These are phyloP conservation scores for Tipula confusa DNA, from an alignment of 2,888 invertebrate species.

Conservation along the genomic window DNA sequence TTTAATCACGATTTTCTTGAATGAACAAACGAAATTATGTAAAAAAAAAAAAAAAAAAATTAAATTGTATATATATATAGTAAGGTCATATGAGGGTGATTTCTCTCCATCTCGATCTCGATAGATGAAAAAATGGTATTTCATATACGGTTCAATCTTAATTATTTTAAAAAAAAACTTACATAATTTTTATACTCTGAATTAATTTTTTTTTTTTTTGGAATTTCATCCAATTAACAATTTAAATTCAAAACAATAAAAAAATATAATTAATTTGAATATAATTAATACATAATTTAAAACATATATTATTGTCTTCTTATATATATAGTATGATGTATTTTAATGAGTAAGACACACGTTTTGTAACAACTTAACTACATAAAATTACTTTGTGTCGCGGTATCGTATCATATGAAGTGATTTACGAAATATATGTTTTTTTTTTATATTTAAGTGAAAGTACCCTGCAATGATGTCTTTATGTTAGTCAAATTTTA, in stretches of 20 bases:
- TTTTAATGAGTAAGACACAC: background rate
- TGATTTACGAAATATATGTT: background rate
- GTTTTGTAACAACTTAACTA: background rate
- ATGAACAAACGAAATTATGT: background rate
- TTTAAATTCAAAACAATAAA: background rate
- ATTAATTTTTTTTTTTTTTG: too few species aligned
- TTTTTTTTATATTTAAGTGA: background rate
- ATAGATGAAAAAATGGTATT: background rate
- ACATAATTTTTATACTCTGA: background rate
- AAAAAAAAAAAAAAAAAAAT: too few species aligned
- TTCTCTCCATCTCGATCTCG: background rate
- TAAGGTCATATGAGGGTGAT: constrained; percentile 20
- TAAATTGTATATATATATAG: too few species aligned
- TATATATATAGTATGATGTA: background rate
- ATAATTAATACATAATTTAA: background rate
- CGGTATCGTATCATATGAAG: background rate
- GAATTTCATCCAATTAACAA: background rate
- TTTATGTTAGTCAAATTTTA: too few species aligned
- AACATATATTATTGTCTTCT: background rate
- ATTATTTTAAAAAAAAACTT: background rate
- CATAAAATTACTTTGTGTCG: background rate
- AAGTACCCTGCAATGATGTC: background rate
- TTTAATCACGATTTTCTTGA: background rate
- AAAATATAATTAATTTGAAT: background rate
- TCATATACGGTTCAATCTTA: background rate